Percentiles rank a stretch among this genome's conserved stretches.
Evolutionary conservation across 1,140 invertebrate genomes (phyloP).

Genomic region (Diabrotica undecimpunctata): DNA sequence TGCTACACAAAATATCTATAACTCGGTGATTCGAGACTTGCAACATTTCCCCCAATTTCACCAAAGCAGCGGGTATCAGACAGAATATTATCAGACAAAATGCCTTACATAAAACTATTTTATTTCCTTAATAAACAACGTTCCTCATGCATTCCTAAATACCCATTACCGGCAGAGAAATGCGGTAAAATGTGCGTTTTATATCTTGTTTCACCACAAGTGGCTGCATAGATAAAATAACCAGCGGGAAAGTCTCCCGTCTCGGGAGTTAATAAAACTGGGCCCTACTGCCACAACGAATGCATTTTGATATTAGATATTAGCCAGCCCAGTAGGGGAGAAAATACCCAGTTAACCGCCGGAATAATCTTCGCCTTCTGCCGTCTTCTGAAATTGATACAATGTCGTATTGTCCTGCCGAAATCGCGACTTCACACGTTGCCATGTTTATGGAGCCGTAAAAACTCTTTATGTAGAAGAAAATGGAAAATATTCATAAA

Average conservation of each 20-base stretch:
- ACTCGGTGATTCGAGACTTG: no score
- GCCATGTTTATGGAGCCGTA: background rate
- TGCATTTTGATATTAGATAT: constrained; percentile 37
- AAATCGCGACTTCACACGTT: constrained; percentile 15
- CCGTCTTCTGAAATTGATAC: constrained; percentile 6
- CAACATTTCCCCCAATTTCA: no score
- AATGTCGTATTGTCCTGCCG: constrained; percentile 18
- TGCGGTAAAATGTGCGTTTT: background rate
- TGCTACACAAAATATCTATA: no score
- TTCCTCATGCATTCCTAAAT: no score
- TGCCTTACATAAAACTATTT: no score
- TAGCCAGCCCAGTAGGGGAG: constrained; percentile 21
- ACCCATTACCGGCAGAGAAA: background rate
- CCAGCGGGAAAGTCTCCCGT: background rate
- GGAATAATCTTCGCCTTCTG: constrained; percentile 5
- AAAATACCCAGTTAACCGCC: constrained; percentile 15
- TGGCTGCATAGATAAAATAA: constrained; percentile 11
- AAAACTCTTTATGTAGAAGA: no score
- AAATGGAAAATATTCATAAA: no score
- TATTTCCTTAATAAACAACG: no score
- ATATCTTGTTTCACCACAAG: constrained; percentile 6
- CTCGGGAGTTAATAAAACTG: constrained; percentile 15
- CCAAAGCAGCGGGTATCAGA: no score
- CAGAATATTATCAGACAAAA: no score
- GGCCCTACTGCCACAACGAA: constrained; percentile 26